phyloP scores from a whole-genome alignment of 2,113 vertebrate genomes.

The Marcusenius ussheri region DNA sequence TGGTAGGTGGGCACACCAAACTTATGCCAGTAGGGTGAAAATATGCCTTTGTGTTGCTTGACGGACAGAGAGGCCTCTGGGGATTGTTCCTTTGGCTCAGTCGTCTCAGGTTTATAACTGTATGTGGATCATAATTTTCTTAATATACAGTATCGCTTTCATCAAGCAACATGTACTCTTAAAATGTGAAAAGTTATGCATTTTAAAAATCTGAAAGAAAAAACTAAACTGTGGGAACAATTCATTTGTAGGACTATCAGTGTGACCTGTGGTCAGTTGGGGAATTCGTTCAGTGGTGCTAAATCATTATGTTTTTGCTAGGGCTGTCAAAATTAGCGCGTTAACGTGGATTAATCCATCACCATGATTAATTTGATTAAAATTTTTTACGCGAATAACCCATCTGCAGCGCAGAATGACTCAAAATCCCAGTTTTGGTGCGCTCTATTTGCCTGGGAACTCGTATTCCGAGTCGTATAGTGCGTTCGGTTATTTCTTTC shows the following conservation, averaged over 20 bases:
- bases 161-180: background rate
- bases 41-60: background rate
- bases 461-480: no score
- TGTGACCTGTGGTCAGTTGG: background rate
- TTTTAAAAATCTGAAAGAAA: background rate
- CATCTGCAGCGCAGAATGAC: no score
- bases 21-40: background rate
- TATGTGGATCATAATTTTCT: background rate
- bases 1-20: background rate
- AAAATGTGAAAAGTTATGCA: background rate
- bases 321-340: no score
- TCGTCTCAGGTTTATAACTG: background rate
- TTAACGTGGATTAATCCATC: no score
- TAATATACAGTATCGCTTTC: background rate
- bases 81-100: background rate
- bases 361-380: no score
- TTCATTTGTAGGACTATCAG: background rate
- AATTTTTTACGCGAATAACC: no score
- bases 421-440: no score
- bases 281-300: background rate
- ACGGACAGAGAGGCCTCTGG: background rate
- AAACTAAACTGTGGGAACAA: background rate
- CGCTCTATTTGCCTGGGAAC: no score
- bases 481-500: no score
- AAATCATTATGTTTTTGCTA: background rate